A percentile compares a stretch with the other conserved stretches of the same genome.
Evolutionary conservation across 2,797 vertebrate species (phyloP).

Genomic region (Crax fasciolata): DNA sequence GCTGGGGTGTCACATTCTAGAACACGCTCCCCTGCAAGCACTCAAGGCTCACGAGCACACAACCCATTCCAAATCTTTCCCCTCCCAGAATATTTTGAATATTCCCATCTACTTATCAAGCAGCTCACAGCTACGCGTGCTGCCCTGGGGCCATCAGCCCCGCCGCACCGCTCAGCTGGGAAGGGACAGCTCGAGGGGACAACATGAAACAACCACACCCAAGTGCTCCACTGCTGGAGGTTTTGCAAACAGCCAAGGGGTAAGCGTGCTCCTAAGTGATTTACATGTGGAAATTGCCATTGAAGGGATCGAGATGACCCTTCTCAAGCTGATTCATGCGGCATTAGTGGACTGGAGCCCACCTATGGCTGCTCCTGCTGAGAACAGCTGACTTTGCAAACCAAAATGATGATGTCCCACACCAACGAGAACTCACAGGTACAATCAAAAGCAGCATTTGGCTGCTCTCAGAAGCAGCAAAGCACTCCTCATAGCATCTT

Average conservation of each 20-base stretch:
- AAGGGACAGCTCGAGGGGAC: not conserved
- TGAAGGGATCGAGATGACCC: not conserved
- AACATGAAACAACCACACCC: not conserved
- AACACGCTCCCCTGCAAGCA: not conserved
- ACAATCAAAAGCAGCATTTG: not conserved
- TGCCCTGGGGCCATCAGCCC: not conserved
- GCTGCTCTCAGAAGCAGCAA: not conserved
- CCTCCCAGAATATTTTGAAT: not conserved
- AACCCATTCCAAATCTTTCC: too few relatives aligned
- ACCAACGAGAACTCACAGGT: not conserved
- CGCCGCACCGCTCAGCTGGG: not conserved
- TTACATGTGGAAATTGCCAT: not conserved
- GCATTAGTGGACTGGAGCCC: not conserved
- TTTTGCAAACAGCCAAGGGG: not conserved
- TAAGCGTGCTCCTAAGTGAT: not conserved
- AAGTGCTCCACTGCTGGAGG: not conserved
- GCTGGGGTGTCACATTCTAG: too few relatives aligned
- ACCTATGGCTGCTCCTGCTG: not conserved
- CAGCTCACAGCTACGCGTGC: not conserved
- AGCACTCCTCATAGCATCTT: not conserved
- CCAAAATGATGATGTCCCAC: not conserved
- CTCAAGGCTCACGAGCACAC: too few relatives aligned
- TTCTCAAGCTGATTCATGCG: not conserved
- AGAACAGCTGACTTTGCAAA: not conserved
- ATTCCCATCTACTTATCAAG: not conserved